Evolutionary conservation across 2,113 vertebrate genomes (phyloP), one percentile per base, ranked within the genome.

Genomic region (Thunnus thynnus): DNA sequence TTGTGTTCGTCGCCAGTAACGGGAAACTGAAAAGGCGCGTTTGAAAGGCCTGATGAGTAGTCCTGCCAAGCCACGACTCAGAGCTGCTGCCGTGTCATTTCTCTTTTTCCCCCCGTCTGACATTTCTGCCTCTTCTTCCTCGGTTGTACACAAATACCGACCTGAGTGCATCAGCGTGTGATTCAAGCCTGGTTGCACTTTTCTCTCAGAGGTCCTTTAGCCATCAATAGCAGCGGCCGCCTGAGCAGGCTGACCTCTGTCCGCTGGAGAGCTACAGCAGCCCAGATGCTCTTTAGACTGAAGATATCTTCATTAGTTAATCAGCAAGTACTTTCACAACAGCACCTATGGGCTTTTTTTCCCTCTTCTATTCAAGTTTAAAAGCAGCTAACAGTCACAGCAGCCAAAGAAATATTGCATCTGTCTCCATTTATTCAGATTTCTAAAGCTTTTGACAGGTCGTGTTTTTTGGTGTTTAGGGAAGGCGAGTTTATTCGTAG

Each of bases 181-280:
- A 62, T 69, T 88, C 74, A 81, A 77, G 67, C 79, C 82, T 17
- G 73, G 83, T 90, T 87, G 86, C 78, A 90, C 89, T 88, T 90
- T 86, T 87, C 79, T 82, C 77, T 79, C 41, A 2, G 41, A 56
- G 25, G 55, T 85, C 60, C 68, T 86, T 80, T 60, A 60, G 47
- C 52, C 46, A 8, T 78, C 60, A 73, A 76, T 55, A 64, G 62
- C 62, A 20, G 51, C 25, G 61, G 22, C 81, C 57, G 51, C 57
- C 36, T 25, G 68, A 57, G 60, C 70, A 17, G 20, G 7, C 16
- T 12, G 77, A 86, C 66, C 82, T 55, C 14, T 22, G 75, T 57
- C 57, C 56, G 4, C 60, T 12, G 63, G 18, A 72, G 61, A 60
- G 51, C 20, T 20, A 17, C 67, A 8, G 22, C 17, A 69, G 52